These are phyloP conservation scores for Isichthys henryi DNA, from an alignment of 2,113 vertebrate genomes.

Conservation along the genomic window DNA sequence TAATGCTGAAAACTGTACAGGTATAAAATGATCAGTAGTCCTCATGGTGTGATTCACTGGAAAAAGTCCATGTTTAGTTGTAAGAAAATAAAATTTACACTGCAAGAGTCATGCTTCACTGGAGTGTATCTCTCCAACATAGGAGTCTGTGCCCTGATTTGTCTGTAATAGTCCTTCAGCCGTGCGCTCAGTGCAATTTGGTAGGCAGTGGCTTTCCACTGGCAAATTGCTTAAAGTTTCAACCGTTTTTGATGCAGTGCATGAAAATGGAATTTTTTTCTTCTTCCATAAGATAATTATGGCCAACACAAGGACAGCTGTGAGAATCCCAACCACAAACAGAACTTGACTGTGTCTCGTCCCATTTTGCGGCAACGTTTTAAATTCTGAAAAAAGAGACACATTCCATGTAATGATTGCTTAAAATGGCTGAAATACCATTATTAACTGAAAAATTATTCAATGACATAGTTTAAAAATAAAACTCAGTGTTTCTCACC, in stretches of 20 bases:
- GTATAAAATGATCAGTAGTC: too few relatives aligned
- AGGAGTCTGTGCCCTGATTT: too few relatives aligned
- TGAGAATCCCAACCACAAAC: not conserved
- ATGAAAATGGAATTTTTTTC: not conserved
- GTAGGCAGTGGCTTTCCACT: not conserved
- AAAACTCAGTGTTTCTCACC: not conserved
- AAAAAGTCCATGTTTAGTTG: too few relatives aligned
- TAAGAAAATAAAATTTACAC: too few relatives aligned
- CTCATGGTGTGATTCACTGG: too few relatives aligned
- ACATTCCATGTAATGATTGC: not conserved
- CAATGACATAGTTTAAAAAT: not conserved
- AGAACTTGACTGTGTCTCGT: not conserved
- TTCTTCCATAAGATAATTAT: not conserved
- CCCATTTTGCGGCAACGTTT: too few relatives aligned
- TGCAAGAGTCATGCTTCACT: too few relatives aligned
- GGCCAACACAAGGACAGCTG: not conserved
- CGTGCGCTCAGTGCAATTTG: too few relatives aligned
- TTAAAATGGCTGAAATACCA: not conserved
- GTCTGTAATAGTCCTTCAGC: too few relatives aligned
- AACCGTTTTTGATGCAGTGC: too few relatives aligned
- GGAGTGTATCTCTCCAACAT: too few relatives aligned
- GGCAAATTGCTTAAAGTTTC: not conserved
- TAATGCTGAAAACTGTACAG: too few relatives aligned
- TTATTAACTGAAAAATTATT: not conserved
- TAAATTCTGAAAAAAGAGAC: not conserved